Base-by-base conservation (phyloP, 1,140 invertebrate species). In the Vollenhovia emeryi region DNA sequence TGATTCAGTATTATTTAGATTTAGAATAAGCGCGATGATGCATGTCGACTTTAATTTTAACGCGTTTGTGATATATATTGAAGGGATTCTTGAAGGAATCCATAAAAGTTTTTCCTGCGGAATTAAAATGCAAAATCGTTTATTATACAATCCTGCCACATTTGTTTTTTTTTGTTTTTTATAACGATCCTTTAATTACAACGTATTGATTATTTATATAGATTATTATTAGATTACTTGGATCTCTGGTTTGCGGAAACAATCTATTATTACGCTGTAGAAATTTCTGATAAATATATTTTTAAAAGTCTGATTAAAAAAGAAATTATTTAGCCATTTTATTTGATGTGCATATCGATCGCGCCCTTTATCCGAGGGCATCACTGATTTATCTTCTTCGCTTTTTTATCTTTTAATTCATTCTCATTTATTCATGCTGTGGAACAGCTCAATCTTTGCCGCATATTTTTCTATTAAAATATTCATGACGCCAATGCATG, bases 1-100 rank as follows among this genome's bases (percentile, higher is more conserved):
- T 55, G 30, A 82, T 82, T 33, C 59, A 82, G 52, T 57, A 68
- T 43, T 69, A 80, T 73, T n/a, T n/a, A n/a, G n/a, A 57, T 40
- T 71, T 33, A 18, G 48, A 9, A 66, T 57, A 62, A 36, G 8
- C 27, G 11, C 55, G 60, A 21, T 7, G n/a, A 62, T 11, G n/a
- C n/a, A 83, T 57, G 24, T 40, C 3, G 33, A 36, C 18, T 9
- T 30, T 43, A 36, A 73, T 73, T 45, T 71, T 55, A 43, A 43
- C 3, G 13, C 36, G 18, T 33, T 71, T 57, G 50, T 57, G 52
- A 82, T 82, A 57, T n/a, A n/a, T n/a, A n/a, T n/a, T n/a, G n/a
- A n/a, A n/a, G n/a, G n/a, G n/a, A n/a, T n/a, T n/a, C n/a, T n/a
- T n/a, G n/a, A n/a, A n/a, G n/a, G n/a, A n/a, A n/a, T n/a, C n/a